Conservation (phyloP, 2,113 vertebrate species). For the Hepsetus odoe region DNA sequence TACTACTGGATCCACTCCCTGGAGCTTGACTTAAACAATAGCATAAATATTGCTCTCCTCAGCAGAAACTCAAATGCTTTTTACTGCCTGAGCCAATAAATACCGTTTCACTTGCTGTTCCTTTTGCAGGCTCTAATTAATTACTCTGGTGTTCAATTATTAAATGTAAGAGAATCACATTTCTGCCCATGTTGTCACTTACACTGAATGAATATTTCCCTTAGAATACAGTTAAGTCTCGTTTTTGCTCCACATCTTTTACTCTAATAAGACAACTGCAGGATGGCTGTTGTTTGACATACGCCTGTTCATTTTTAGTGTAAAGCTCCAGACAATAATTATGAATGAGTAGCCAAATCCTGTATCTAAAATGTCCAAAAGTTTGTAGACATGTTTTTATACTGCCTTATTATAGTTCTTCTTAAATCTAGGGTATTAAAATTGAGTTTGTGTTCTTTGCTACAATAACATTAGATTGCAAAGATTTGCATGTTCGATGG, state of each 20-base stretch:
- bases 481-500: too few relatives aligned
- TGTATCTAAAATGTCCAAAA: neutral
- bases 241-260: neutral
- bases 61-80: constrained; percentile 24
- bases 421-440: neutral
- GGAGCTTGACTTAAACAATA: constrained; percentile 30
- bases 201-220: constrained; percentile 12
- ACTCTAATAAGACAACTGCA: neutral
- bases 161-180: constrained; percentile 28
- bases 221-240: neutral
- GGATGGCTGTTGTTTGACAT: neutral
- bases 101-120: constrained; percentile 24
- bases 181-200: constrained; percentile 21
- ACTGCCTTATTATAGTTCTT: neutral
- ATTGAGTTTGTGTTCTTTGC: neutral
- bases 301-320: neutral
- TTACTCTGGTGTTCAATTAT: constrained; percentile 30
- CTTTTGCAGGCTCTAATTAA: constrained; percentile 35
- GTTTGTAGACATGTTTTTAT: neutral
- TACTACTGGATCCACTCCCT: neutral
- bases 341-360: too few relatives aligned
- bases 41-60: constrained; percentile 36
- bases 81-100: constrained; percentile 28
- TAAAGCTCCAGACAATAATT: neutral
- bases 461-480: too few relatives aligned